These are phyloP conservation scores for Ploceus nigricollis DNA, from an alignment of 2,113 vertebrate genomes.

Conservation along the genomic window DNA sequence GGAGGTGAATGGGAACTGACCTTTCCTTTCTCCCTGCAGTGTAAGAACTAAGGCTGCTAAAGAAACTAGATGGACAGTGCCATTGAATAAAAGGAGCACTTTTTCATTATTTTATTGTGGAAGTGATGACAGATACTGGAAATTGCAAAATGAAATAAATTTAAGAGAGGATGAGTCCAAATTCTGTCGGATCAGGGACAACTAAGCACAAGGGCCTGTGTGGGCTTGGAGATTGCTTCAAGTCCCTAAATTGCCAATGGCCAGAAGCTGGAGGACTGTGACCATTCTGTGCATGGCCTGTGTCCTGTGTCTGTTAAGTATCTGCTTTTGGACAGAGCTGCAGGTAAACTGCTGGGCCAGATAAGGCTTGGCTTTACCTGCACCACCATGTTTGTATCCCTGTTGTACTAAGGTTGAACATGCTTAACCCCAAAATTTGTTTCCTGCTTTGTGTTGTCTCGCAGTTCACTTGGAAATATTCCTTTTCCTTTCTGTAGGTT, in stretches of 20 bases:
- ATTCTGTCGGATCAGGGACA: neutral
- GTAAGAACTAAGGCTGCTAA: neutral
- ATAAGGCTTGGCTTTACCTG: neutral
- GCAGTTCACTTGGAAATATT: neutral
- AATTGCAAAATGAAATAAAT: neutral
- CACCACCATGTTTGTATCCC: neutral
- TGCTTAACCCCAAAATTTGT: neutral
- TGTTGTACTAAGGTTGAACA: neutral
- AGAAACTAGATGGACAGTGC: neutral
- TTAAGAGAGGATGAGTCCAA: neutral
- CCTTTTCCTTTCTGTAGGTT: neutral
- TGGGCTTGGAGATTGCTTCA: neutral
- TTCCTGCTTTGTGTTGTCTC: neutral
- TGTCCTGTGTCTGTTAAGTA: accelerated
- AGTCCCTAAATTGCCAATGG: neutral
- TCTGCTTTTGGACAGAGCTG: neutral
- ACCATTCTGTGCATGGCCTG: neutral
- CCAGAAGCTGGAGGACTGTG: neutral
- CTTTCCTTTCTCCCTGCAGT: neutral
- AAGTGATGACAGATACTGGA: neutral
- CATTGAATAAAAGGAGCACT: neutral
- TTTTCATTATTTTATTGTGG: neutral
- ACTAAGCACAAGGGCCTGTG: neutral
- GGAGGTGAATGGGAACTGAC: neutral
- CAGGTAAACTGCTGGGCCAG: neutral